These are phyloP conservation scores for Lindbergichthys nudifrons DNA, from an alignment of 2,797 vertebrate species.

Conservation along the genomic window DNA sequence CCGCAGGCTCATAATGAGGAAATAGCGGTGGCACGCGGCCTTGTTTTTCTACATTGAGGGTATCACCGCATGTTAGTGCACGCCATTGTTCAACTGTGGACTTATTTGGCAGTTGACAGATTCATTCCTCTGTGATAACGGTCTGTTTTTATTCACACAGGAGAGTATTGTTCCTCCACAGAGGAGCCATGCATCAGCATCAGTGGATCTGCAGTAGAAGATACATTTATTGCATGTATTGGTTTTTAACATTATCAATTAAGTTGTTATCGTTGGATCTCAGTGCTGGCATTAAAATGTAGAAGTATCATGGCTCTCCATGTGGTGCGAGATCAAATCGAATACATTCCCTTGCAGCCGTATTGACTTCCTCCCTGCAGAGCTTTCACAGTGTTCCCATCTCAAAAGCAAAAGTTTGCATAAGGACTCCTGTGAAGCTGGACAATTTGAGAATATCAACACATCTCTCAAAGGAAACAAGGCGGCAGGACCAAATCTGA, in stretches of 20 bases:
- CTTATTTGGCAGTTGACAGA: conserved; percentile 51
- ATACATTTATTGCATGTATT: conserved; percentile 3
- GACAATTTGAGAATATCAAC: conserved; percentile 15
- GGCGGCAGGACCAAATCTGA: conserved; percentile 1
- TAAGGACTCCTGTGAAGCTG: conserved; percentile 46
- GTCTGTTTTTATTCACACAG: conserved; percentile 25
- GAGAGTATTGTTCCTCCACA: neutral
- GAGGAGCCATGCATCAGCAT: neutral
- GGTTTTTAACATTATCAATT: conserved; percentile 25
- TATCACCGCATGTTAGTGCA: conserved; percentile 39
- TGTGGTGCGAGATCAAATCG: conserved; percentile 54
- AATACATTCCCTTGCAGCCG: conserved; percentile 53
- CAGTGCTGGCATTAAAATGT: conserved; percentile 26
- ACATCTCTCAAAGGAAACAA: conserved; percentile 22
- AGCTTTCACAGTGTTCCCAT: conserved; percentile 42
- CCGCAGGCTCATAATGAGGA: conserved; percentile 73
- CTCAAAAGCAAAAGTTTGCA: conserved; percentile 63
- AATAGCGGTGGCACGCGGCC: conserved; percentile 43
- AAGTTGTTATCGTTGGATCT: conserved; percentile 5
- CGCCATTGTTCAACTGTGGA: conserved; percentile 23
- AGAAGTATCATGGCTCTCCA: conserved; percentile 22
- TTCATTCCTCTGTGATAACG: conserved; percentile 18
- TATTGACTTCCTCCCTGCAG: conserved; percentile 65
- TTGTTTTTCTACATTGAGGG: conserved; percentile 48
- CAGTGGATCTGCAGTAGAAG: neutral